A percentile compares a stretch with the other conserved stretches of the same genome.
Evolutionary conservation across 1,140 invertebrate species (phyloP).

Genomic region (Lethrus apterus): DNA sequence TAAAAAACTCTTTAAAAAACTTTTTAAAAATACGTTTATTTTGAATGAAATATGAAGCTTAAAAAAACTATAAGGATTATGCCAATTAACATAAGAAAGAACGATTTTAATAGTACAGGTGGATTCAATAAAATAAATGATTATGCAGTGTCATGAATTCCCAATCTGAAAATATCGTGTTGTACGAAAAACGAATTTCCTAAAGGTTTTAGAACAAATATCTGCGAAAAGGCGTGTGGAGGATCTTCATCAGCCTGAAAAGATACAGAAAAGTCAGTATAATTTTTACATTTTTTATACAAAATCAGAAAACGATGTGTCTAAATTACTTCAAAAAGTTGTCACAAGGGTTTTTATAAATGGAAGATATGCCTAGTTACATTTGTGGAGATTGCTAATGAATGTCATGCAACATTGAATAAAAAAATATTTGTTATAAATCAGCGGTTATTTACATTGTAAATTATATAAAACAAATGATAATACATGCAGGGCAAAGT

Average conservation of each 20-base stretch:
- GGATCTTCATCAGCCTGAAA: constrained; percentile 89
- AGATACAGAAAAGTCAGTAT: constrained; percentile 21
- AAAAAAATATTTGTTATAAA: no score
- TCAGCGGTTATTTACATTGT: no score
- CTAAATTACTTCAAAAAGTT: no score
- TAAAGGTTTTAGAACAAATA: constrained; percentile 81
- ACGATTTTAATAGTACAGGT: constrained; percentile 3
- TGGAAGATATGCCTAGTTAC: no score
- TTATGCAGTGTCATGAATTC: constrained; percentile 76
- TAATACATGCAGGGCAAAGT: no score
- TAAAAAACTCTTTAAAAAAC: no score
- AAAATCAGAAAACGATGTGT: no score
- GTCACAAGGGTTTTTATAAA: no score
- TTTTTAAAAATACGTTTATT: constrained; percentile 26
- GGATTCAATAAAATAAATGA: constrained; percentile 10
- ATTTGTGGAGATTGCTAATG: no score
- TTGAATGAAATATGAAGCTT: constrained; percentile 23
- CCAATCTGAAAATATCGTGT: constrained; percentile 88
- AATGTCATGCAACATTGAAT: no score
- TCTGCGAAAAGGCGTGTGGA: constrained; percentile 82
- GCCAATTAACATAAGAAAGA: constrained; percentile 2
- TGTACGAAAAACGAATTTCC: constrained; percentile 80
- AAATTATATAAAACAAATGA: no score
- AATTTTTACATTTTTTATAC: no score
- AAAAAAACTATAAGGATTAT: constrained; percentile 16